Base-by-base conservation (phyloP, 1,140 invertebrate species). In the Drosophila elegans region DNA sequence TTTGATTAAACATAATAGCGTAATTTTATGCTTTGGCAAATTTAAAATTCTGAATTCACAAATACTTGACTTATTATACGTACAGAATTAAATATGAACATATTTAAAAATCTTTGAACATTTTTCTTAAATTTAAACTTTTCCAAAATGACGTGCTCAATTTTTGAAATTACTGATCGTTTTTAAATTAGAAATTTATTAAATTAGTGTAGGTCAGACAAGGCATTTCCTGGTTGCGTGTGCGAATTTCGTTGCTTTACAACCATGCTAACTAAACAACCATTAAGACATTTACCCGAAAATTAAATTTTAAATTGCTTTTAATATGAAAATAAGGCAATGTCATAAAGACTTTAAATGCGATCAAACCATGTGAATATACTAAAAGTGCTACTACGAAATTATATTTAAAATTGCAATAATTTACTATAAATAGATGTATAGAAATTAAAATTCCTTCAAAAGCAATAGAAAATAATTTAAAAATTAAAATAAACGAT, bases 171-270 rank as follows among this genome's bases (percentile, higher is more conserved):
- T 25, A 16, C 10, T 36, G 21, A 38, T 21, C 27, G 7, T 32
- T 42, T 32, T 12, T 5, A 57, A 32, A 29, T 39, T 29, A 57
- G 41, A 62, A 32, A 57, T 57, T 25, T 29, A 57, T 11, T 21
- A 29, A 62, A 61, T 61, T 61, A 54, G 34, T 10, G 48, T 55
- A 55, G 32, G 34, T 39, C 48, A 57, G 16, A 57, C 27, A 27
- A 57, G 13, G 27, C 55, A 61, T 42, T 62, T 62, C 54, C 60
- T 39, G 60, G 54, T 63, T 63, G 60, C 60, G 34, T 62, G 60
- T 13, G 9, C 10, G 9, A 62, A 42, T 25, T 59, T 13, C 56
- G 41, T 62, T 59, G 32, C 16, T 61, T 63, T 59, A 32, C 21
- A 42, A 42, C 16, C 16, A 41, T 38, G 34, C 59, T 21, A 60